These are phyloP conservation scores for Aphis craccivora DNA, from an alignment of 1,140 invertebrate species.

Conservation along the genomic window DNA sequence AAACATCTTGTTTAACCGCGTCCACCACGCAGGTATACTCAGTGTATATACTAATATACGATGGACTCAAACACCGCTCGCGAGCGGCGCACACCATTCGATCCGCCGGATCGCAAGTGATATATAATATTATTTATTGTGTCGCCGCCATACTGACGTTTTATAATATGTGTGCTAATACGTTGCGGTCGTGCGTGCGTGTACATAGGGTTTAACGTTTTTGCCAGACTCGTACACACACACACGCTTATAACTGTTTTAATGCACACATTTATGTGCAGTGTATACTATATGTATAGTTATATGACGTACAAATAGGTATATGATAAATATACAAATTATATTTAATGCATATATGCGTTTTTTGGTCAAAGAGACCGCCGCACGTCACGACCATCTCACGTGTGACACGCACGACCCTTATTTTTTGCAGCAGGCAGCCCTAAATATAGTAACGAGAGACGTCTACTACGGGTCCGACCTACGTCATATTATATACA, in stretches of 20 bases:
- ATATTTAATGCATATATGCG: background rate
- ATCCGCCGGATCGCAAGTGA: constrained; percentile 5
- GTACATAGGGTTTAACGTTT: background rate
- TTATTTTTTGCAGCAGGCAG: background rate
- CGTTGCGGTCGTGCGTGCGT: background rate
- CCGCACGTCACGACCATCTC: background rate
- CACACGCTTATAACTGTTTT: background rate
- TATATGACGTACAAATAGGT: background rate
- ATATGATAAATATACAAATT: too few species aligned
- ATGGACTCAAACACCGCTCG: background rate
- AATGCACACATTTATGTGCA: background rate
- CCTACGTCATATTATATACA: background rate
- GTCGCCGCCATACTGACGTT: background rate
- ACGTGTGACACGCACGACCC: constrained; percentile 3
- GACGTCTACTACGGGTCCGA: background rate
- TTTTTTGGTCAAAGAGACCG: background rate
- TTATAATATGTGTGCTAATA: background rate
- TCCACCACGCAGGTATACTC: background rate
- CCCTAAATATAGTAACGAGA: background rate
- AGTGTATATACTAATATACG: background rate
- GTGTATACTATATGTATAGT: background rate
- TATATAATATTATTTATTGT: background rate
- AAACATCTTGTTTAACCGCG: constrained; percentile 48
- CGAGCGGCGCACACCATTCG: background rate
- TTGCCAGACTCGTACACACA: background rate